Conservation (phyloP, 1,140 invertebrate genomes). For the Psix sp. region DNA sequence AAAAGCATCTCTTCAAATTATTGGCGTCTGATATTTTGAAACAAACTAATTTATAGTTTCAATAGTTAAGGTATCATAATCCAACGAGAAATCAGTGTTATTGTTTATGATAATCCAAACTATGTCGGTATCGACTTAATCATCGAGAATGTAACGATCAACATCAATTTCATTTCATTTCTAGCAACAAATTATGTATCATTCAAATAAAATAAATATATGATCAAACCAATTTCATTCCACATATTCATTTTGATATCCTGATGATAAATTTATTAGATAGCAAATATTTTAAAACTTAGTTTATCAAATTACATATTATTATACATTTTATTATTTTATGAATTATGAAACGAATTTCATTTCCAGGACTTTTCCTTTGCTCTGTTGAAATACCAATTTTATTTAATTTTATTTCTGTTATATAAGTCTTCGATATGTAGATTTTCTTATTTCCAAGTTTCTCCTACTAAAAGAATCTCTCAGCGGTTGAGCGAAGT, state of each 20-base stretch:
- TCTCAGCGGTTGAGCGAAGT: not conserved
- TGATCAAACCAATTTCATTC: constrained; percentile 26
- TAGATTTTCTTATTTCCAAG: not conserved
- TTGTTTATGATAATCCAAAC: constrained; percentile 31
- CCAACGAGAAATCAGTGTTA: constrained; percentile 20
- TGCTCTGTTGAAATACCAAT: too few species aligned
- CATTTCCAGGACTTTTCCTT: too few species aligned
- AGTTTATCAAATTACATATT: too few species aligned
- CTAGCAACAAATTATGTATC: constrained; percentile 53
- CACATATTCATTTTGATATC: not conserved
- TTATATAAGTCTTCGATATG: too few species aligned
- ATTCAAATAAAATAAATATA: constrained; percentile 53
- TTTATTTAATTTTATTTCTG: too few species aligned
- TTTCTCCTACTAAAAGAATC: not conserved
- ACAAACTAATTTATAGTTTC: constrained; percentile 30
- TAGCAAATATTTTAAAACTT: too few species aligned
- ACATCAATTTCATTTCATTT: constrained; percentile 38
- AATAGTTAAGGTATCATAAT: constrained; percentile 32
- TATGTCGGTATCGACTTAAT: constrained; percentile 19
- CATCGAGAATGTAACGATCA: constrained; percentile 15
- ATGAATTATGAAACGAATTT: too few species aligned
- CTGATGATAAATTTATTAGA: too few species aligned
- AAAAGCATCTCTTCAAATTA: constrained; percentile 58
- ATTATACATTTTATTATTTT: too few species aligned
- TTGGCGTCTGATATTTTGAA: constrained; percentile 50